Evolutionary conservation across 1,140 invertebrate species (phyloP).

Genomic region (Drosophila watanabei): DNA sequence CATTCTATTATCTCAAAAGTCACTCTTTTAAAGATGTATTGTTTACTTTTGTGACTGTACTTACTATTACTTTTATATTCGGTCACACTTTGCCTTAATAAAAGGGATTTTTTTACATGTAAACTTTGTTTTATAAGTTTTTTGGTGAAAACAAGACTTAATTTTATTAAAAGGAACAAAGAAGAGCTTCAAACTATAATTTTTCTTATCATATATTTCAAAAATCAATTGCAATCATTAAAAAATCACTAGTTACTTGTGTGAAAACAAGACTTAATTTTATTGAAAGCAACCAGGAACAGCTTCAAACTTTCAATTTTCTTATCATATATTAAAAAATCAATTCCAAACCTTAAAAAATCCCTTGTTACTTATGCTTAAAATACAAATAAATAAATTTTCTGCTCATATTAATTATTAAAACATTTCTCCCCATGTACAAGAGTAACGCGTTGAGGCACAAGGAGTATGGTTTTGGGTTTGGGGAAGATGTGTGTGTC

Average conservation of each 20-base stretch:
- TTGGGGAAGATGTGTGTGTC: slow-evolving; percentile 2
- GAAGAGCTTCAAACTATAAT: neutral
- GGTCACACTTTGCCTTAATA: neutral
- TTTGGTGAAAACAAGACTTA: neutral
- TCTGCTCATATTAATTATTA: neutral
- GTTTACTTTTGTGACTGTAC: neutral
- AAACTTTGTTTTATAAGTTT: neutral
- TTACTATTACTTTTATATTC: neutral
- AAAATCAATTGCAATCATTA: neutral
- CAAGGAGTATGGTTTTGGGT: neutral
- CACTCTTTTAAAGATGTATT: no score
- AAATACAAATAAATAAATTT: neutral
- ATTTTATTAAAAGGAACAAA: neutral
- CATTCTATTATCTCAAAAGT: no score
- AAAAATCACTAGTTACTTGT: no score
- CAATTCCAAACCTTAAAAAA: neutral
- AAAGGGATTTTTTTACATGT: no score
- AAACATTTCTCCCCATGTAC: neutral
- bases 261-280: neutral
- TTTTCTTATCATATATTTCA: neutral
- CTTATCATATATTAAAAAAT: neutral
- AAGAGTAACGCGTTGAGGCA: neutral
- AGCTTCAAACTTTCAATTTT: neutral
- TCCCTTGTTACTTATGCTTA: neutral
- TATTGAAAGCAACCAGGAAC: neutral